Conservation (phyloP, 2,797 vertebrate genomes). For the Rhinogobio ventralis region DNA sequence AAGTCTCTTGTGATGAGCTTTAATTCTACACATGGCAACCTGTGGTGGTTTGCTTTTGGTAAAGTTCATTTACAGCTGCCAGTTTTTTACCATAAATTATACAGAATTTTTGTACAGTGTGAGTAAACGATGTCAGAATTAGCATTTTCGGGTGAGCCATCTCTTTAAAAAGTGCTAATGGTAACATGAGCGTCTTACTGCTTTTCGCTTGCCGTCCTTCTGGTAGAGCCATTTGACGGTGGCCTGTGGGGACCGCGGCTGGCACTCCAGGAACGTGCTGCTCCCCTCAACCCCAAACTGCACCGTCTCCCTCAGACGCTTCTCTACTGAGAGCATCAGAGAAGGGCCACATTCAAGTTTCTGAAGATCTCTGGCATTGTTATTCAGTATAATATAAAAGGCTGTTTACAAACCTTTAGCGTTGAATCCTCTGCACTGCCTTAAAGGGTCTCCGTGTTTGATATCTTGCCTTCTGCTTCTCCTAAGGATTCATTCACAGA, state of each 20-base stretch:
- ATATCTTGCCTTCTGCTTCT: conserved; percentile 78
- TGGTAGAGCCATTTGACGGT: conserved; percentile 76
- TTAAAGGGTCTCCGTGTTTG: conserved; percentile 76
- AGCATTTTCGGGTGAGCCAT: background rate
- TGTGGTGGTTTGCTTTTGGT: background rate
- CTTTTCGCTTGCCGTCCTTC: conserved; percentile 70
- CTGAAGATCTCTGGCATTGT: background rate
- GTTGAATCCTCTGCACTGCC: conserved; percentile 77
- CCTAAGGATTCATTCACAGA: conserved; percentile 60
- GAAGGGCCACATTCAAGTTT: conserved; percentile 3
- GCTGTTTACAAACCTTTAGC: conserved; percentile 69
- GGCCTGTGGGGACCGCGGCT: conserved; percentile 74
- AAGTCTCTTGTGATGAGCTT: background rate
- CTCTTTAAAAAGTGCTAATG: background rate
- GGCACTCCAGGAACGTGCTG: conserved; percentile 77
- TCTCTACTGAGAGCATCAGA: conserved; percentile 66
- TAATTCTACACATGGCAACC: background rate
- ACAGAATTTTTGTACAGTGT: background rate
- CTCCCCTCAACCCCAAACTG: conserved; percentile 80
- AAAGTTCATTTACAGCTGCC: background rate
- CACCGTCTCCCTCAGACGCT: conserved; percentile 70
- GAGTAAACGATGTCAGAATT: background rate
- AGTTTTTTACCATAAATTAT: background rate
- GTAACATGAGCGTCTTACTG: conserved; percentile 62
- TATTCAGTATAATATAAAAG: background rate